Percentiles rank a stretch among this genome's conserved stretches.
phyloP scores from a whole-genome alignment of 2,888 invertebrate species.

The Orthosia gracilis region DNA sequence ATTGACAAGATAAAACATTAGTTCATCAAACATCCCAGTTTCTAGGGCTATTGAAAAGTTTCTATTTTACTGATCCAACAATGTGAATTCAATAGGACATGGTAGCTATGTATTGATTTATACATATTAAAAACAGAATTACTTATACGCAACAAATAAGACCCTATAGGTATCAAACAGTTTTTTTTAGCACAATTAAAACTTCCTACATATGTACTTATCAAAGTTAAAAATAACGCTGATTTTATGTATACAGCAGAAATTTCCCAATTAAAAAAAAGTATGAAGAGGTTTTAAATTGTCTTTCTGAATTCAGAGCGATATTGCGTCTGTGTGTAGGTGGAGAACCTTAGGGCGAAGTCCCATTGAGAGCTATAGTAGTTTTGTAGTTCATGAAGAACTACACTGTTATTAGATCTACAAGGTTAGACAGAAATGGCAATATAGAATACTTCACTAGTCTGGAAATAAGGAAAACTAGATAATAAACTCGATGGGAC shows the following conservation, averaged over 20 bases:
- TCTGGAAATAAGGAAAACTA: too few relatives aligned
- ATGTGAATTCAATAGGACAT: background rate
- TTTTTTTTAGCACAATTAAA: slow-evolving; percentile 11
- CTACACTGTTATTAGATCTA: too few relatives aligned
- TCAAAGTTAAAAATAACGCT: slow-evolving; percentile 6
- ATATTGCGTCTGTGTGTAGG: background rate
- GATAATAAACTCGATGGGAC: too few relatives aligned
- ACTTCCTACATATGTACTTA: slow-evolving; percentile 18
- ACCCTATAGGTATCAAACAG: slow-evolving; percentile 14
- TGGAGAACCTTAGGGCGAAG: background rate
- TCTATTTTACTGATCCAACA: background rate
- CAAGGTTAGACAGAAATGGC: too few relatives aligned
- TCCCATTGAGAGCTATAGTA: too few relatives aligned
- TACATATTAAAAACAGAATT: background rate
- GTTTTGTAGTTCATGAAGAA: too few relatives aligned
- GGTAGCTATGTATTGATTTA: background rate
- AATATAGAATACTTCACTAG: too few relatives aligned
- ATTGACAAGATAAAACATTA: background rate
- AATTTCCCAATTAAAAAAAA: background rate
- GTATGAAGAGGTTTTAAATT: background rate
- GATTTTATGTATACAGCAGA: background rate
- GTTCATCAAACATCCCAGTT: background rate
- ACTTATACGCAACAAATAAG: slow-evolving; percentile 2
- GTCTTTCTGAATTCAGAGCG: background rate
- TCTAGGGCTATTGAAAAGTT: background rate